Percentiles rank a stretch among this genome's conserved stretches.
Evolutionary conservation across 2,888 invertebrate species (phyloP).

Genomic region (Epirrhoe tristata): DNA sequence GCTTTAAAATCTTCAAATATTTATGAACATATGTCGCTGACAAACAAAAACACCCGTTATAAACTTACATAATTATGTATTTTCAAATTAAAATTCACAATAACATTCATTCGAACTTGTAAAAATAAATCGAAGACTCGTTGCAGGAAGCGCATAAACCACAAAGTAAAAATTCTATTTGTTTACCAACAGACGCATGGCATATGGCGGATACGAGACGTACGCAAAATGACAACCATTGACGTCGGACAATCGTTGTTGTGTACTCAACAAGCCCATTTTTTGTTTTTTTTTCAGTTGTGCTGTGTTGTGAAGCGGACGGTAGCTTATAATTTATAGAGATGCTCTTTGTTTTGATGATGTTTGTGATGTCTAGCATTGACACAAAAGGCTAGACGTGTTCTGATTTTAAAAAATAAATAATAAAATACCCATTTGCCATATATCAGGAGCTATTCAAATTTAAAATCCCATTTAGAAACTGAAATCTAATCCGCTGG

Average conservation of each 20-base stretch:
- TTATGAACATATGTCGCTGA: too few relatives aligned
- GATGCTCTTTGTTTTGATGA: conserved; percentile 34
- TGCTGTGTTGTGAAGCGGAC: conserved; percentile 45
- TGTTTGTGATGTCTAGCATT: conserved; percentile 16
- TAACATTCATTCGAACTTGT: not conserved
- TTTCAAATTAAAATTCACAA: not conserved
- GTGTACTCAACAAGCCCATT: conserved; percentile 61
- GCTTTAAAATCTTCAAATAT: too few relatives aligned
- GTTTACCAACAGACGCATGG: conserved; percentile 72
- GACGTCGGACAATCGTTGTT: conserved; percentile 75
- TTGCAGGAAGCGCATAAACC: conserved; percentile 37
- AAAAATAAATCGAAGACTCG: conserved; percentile 20
- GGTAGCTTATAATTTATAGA: conserved; percentile 58
- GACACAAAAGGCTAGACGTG: not conserved
- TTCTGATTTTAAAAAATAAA: too few relatives aligned
- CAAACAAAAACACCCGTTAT: too few relatives aligned
- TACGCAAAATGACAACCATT: conserved; percentile 81
- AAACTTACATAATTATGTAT: too few relatives aligned
- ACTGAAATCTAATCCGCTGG: too few relatives aligned
- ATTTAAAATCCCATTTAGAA: too few relatives aligned
- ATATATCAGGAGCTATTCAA: too few relatives aligned
- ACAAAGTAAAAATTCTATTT: conserved; percentile 58
- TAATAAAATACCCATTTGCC: too few relatives aligned
- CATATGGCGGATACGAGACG: conserved; percentile 70
- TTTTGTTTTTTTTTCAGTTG: conserved; percentile 57